Evolutionary conservation across 2,797 vertebrate genomes (phyloP), one percentile per base, ranked within the genome.

Genomic region (Morus bassanus): DNA sequence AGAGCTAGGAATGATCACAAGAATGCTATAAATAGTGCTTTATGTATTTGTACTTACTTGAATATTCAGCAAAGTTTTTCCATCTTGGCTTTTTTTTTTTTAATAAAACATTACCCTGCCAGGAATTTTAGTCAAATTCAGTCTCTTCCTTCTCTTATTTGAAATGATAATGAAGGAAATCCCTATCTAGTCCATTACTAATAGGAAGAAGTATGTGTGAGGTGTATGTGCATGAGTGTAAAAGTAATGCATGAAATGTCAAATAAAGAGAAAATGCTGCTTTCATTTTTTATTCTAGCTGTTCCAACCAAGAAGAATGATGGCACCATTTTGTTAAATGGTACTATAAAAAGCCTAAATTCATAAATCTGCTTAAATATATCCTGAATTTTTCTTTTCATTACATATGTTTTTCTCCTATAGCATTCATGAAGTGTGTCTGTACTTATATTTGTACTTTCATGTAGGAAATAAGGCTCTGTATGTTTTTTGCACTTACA

Each of bases 301-400:
- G 13, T 46, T 92, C 56, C 65, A 85, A 6, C 15, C 27, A 67
- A 75, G 79, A 89, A 78, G 25, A 63, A 43, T 16, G 81, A 68
- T 87, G 61, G 24, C 35, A 61, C 17, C 51, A 14, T 76, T 96
- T 86, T 90, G 22, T 72, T 93, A 78, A 65, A 61, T 75, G 16
- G 39, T 70, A 43, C 8, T 60, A n/a, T 50, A 57, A 60, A 80
- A 73, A 11, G 43, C 7, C 35, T 78, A 22, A 59, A 65, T 92
- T 94, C 84, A 83, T 76, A 37, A 90, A 87, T 25, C 27, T 70
- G 24, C 31, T 94, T 94, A 63, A 95, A 80, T 92, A 31, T 56
- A 60, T 53, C 23, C 30, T 85, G 8, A 25, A 7, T 46, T 94
- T 93, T 51, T 11, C 8, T 86, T 95, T 93, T 48, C 43, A 59